Percentiles rank a stretch among this genome's conserved stretches.
These are phyloP conservation scores for Sebastiscus albofasciatus DNA, from an alignment of 2,797 vertebrate genomes.

Conservation along the genomic window DNA sequence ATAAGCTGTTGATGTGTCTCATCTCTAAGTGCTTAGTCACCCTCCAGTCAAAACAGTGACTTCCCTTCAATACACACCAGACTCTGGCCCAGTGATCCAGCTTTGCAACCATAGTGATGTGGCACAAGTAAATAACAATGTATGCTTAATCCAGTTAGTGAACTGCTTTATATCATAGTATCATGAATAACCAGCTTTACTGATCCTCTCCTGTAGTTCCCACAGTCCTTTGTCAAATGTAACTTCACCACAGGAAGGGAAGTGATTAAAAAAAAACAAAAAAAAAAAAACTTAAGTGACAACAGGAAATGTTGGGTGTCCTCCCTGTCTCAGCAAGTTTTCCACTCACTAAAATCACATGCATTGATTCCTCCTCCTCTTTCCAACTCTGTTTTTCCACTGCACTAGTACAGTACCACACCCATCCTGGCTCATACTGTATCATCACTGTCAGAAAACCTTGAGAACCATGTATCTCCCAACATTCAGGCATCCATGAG, in stretches of 20 bases:
- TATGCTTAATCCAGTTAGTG: not conserved
- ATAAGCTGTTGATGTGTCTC: not conserved
- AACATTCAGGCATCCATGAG: not conserved
- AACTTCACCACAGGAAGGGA: not conserved
- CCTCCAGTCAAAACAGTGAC: not conserved
- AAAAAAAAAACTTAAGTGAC: not conserved
- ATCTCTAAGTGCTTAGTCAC: not conserved
- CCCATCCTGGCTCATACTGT: not conserved
- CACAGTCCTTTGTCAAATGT: not conserved
- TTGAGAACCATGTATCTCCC: not conserved
- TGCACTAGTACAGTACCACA: not conserved
- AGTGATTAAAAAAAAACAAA: not conserved
- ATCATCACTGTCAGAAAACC: not conserved
- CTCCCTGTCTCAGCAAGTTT: not conserved
- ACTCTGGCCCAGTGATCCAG: not conserved
- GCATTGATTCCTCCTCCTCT: not conserved
- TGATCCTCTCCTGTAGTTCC: not conserved
- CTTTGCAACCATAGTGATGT: not conserved
- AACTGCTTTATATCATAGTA: not conserved
- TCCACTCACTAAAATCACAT: not conserved
- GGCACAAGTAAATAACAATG: not conserved
- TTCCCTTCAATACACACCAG: not conserved
- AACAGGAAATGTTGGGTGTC: slow-evolving; percentile 7
- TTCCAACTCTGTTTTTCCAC: slow-evolving; percentile 29
- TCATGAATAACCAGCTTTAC: not conserved